Base-by-base conservation (phyloP, 2,113 vertebrate genomes). In the Xiphorhynchus elegans region DNA sequence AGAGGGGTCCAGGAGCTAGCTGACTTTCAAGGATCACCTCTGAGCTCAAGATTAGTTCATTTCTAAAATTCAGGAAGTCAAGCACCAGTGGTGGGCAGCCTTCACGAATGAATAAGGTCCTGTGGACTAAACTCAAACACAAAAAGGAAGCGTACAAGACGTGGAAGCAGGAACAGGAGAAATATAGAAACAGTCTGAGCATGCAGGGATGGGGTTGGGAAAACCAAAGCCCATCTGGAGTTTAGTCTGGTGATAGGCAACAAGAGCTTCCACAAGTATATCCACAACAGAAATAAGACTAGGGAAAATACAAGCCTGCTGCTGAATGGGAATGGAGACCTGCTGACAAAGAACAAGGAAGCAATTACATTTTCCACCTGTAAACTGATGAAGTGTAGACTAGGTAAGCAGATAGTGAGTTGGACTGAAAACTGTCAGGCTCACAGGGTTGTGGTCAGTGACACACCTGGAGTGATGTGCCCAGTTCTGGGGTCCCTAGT, bases 191-290 rank as follows among this genome's bases (percentile, higher is more conserved):
- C 2, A 75, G 31, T 47, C 12, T 55, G 20, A 78, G 14, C 0
- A 1, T 37, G 60, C 28, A 78, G 11, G 7, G n/a, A 55, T 11
- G 4, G 4, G 1, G 6, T 1, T 58, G 28, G 17, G 39, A 35
- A 91, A 60, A 58, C 13, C 20, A 73, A 81, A 91, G 39, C 6
- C 2, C 53, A 11, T 29, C 28, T 64, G 28, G 24, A 81, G 31
- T 63, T 85, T 47, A 44, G 49, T 63, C 55, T 87, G 12, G 21
- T 75, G 37, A 64, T 1, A 79, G 55, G 39, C 14, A 77, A 78
- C 39, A 52, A 84, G 67, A 73, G 17, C 31, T 91, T 73, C 35
- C 44, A 29, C 9, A 58, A 47, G 4, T 17, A 23, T 20, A 84
- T 16, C 23, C 4, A 12, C 39, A 74, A 21, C 6, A 78, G 50